These are phyloP conservation scores for Drosophila suboccidentalis DNA, from an alignment of 2,888 invertebrate species.

Conservation along the genomic window DNA sequence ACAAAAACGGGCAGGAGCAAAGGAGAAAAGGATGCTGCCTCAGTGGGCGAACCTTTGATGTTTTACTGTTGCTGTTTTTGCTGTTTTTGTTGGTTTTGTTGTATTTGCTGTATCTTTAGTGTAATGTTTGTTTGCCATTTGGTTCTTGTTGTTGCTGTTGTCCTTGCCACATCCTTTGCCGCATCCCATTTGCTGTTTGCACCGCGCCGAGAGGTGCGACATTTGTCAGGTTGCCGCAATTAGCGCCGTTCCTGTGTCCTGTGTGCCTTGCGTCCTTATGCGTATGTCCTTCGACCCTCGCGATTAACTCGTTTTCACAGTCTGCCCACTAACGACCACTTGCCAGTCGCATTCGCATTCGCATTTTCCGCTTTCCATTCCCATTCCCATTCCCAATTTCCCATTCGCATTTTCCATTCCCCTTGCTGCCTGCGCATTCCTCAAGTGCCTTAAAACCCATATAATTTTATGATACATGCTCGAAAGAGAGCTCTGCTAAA, in stretches of 20 bases:
- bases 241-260: constrained; percentile 51
- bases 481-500: constrained; percentile 17
- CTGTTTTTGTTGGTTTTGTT: not conserved
- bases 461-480: constrained; percentile 68
- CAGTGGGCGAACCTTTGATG: constrained; percentile 61
- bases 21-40: constrained; percentile 23
- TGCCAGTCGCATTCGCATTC: constrained; percentile 23
- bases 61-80: constrained; percentile 11
- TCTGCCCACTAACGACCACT: constrained; percentile 35
- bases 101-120: constrained; percentile 28
- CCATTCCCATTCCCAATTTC: not conserved
- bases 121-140: constrained; percentile 63
- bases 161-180: constrained; percentile 39
- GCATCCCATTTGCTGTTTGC: constrained; percentile 56
- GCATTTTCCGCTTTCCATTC: not conserved
- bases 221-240: constrained; percentile 79
- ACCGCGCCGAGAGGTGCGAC: constrained; percentile 67
- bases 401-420: not conserved
- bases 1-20: constrained; percentile 7
- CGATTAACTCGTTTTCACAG: constrained; percentile 66
- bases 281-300: constrained; percentile 23
- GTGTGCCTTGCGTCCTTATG: not conserved
- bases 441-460: constrained; percentile 54
- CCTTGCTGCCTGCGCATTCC: not conserved
- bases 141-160: constrained; percentile 17